Evolutionary conservation across 2,888 invertebrate species (phyloP).

Genomic region (Metalampra italica): DNA sequence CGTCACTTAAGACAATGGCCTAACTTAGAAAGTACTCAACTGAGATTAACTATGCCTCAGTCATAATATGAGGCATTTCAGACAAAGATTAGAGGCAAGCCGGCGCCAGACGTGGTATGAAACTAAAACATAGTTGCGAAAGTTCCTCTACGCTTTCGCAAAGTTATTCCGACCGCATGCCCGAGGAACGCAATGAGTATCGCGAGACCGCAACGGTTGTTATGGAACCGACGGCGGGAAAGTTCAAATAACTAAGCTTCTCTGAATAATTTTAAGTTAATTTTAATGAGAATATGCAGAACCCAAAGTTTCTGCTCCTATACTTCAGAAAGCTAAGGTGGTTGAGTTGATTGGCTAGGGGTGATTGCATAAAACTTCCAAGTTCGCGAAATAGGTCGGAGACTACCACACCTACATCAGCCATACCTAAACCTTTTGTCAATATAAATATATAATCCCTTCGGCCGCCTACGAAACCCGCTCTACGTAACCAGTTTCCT

Average conservation of each 20-base stretch:
- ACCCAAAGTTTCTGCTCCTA: not conserved
- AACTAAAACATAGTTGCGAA: constrained; percentile 42
- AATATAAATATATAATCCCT: no score
- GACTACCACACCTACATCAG: no score
- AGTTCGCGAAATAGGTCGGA: no score
- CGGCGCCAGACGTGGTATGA: constrained; percentile 20
- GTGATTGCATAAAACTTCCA: no score
- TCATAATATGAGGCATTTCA: constrained; percentile 16
- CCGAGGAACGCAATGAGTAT: constrained; percentile 33
- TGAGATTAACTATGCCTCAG: not conserved
- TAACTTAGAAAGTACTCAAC: not conserved
- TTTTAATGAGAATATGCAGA: not conserved
- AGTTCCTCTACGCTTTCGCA: constrained; percentile 44
- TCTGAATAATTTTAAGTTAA: not conserved
- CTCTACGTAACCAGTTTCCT: no score
- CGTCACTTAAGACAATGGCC: not conserved
- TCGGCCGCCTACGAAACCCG: no score
- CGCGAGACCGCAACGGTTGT: constrained; percentile 39
- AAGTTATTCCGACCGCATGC: constrained; percentile 36
- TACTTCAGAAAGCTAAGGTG: no score
- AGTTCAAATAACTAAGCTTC: constrained; percentile 11
- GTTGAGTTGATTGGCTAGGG: no score
- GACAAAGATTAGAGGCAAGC: constrained; percentile 23
- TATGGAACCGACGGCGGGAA: constrained; percentile 22
- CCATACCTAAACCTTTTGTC: no score